Evolutionary conservation across 2,888 invertebrate species (phyloP), one percentile per base, ranked within the genome.

Genomic region (Bibio marci): DNA sequence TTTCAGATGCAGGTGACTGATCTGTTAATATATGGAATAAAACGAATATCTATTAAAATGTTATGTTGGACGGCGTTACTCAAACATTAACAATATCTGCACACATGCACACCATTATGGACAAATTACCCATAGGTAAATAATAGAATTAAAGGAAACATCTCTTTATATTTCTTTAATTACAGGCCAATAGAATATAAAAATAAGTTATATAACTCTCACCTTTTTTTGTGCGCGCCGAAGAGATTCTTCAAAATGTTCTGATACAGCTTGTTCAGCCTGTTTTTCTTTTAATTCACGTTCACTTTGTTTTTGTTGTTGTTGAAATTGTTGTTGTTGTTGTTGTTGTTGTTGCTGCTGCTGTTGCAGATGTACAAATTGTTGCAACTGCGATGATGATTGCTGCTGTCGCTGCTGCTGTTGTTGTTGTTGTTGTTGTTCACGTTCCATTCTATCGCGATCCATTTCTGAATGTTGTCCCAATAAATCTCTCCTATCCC

Each of bases 161-260:
- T n/a, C n/a, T n/a, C n/a, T n/a, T n/a, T n/a, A n/a, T n/a, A n/a
- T n/a, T n/a, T n/a, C n/a, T n/a, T n/a, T 22, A 22, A 22, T 22
- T 6, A 22, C 8, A 22, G 22, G 8, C 22, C 22, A 22, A 22
- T 6, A 6, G 22, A 8, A 22, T 6, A 6, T 22, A 22, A 6
- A 4, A 22, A 22, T 22, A 8, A 8, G 22, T 22, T 22, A 22
- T 22, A 22, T 22, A 22, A 22, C 8, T 8, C 41, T 42, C 46
- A 81, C 81, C 75, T 80, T 80, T 64, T 80, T 77, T 55, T 78
- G 74, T 33, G 78, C 80, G 45, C 77, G 67, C 56, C 80, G 70
- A 44, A 88, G 69, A 46, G 87, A 86, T 66, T 87, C 86, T 55
- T 83, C 83, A 62, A 90, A 90, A 65, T 90, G 90, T 62, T 86